Conservation (phyloP, 2,797 vertebrate genomes). For the Pipistrellus pygmaeus region DNA sequence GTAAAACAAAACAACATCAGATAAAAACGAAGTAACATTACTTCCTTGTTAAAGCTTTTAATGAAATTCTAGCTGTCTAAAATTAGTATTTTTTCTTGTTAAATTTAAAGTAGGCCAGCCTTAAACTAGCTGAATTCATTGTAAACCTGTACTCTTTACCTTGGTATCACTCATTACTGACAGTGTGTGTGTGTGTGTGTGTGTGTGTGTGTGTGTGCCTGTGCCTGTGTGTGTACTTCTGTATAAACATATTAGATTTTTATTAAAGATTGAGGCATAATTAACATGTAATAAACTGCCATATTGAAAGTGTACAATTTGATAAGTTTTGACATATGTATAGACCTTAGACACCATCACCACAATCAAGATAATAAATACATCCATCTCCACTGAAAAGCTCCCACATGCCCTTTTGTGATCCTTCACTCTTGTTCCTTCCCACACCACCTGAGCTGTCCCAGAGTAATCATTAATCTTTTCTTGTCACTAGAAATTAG, state of each 20-base stretch:
- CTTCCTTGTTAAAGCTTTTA: neutral
- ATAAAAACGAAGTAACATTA: neutral
- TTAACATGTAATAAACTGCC: neutral
- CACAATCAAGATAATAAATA: neutral
- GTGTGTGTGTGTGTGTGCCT: neutral
- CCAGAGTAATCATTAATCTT: neutral
- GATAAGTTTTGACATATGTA: neutral
- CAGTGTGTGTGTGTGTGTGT: neutral
- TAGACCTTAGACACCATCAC: neutral
- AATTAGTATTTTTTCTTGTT: conserved; percentile 22
- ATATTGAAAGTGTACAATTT: neutral
- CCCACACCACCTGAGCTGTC: neutral
- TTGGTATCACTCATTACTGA: neutral
- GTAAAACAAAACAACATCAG: neutral
- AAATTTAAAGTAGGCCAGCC: neutral
- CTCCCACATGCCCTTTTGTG: neutral
- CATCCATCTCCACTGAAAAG: neutral
- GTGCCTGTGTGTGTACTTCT: neutral
- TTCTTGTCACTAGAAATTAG: neutral
- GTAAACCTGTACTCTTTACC: neutral
- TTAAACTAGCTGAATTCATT: neutral
- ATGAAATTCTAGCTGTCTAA: neutral
- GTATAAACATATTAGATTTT: neutral
- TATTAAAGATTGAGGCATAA: neutral
- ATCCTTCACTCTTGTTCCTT: neutral